Base-by-base conservation (phyloP, 92 coral and sea anemone species). In the Zoanthus sociatus region DNA sequence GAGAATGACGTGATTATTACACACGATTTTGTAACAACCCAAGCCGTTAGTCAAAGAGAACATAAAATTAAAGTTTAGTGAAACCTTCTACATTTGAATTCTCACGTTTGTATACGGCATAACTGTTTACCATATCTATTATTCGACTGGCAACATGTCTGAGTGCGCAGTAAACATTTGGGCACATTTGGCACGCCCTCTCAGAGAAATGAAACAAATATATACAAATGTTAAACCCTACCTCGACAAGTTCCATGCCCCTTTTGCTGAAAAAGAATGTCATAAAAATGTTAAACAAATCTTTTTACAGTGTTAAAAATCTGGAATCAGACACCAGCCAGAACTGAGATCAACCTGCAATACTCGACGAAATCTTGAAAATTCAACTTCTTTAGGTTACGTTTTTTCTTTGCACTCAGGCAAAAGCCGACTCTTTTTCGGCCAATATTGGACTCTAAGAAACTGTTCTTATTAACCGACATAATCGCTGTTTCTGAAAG, bases 181-280 rank as follows among this genome's bases (percentile, higher is more conserved):
- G 74, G 66, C 66, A 81, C 85, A 81, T 50, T 6, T 69, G 74
- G 74, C 85, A 81, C 85, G 82, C 69, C 67, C 87, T 70, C 76
- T 13, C 50, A 46, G 51, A 54, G 46, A 45, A 63, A 44, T 32
- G 61, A 81, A 81, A 71, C 73, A 63, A 71, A 46, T 26, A 81
- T 70, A 45, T 20, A 81, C 6, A 78, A 31, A 50, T 45, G 17
- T 63, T 13, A 83, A 55, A 44, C 86, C 98, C 47, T 82, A 97
- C 99, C 98, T 95, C 99, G 20, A 95, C 90, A 31, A 97, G 81
- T 66, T 97, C 99, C 72, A 97, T 91, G 14, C 99, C 99, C 58
- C 96, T 94, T 87, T 97, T 91, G 73, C 99, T 97, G 78, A 87
- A 91, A 17, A 73, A 50, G 12, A 67, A 84, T 48, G 48, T 56